A percentile compares a stretch with the other conserved stretches of the same genome.
Conservation (phyloP, 2,888 invertebrate genomes). For the Cremastinae sp. region DNA sequence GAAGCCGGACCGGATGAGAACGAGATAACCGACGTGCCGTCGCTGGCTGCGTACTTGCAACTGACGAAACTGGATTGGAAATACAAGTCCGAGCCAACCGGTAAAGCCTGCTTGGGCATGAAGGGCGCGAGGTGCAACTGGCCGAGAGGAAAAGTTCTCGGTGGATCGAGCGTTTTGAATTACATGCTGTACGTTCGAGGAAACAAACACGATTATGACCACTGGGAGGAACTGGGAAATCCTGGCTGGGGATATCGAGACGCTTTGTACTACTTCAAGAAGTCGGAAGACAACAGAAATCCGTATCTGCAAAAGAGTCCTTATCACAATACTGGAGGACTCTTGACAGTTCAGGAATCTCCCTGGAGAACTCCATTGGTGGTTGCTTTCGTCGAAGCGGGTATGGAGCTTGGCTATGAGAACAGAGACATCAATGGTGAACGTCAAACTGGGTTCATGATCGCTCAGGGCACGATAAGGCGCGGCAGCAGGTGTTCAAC, state of each 20-base stretch:
- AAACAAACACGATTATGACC: slow-evolving; percentile 90
- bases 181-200: slow-evolving; percentile 96
- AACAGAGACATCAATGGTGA: slow-evolving; percentile 92
- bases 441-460: slow-evolving; percentile 90
- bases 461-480: slow-evolving; percentile 90
- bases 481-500: slow-evolving; percentile 90
- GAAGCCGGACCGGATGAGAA: slow-evolving; percentile 95
- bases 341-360: slow-evolving; percentile 90
- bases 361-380: slow-evolving; percentile 92
- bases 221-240: slow-evolving; percentile 93
- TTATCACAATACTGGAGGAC: slow-evolving; percentile 88
- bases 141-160: slow-evolving; percentile 94
- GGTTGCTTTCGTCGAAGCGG: slow-evolving; percentile 91
- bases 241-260: slow-evolving; percentile 93
- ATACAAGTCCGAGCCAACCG: slow-evolving; percentile 92
- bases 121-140: slow-evolving; percentile 91
- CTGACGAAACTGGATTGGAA: slow-evolving; percentile 93
- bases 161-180: slow-evolving; percentile 93
- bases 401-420: slow-evolving; percentile 90
- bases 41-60: slow-evolving; percentile 92
- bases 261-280: slow-evolving; percentile 93
- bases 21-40: slow-evolving; percentile 93
- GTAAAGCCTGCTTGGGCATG: slow-evolving; percentile 91
- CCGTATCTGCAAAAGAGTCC: slow-evolving; percentile 87
- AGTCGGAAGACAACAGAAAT: slow-evolving; percentile 93